Percentiles rank a stretch among this genome's conserved stretches.
Conservation (phyloP, 2,113 vertebrate genomes). For the Phyllopteryx taeniolatus region DNA sequence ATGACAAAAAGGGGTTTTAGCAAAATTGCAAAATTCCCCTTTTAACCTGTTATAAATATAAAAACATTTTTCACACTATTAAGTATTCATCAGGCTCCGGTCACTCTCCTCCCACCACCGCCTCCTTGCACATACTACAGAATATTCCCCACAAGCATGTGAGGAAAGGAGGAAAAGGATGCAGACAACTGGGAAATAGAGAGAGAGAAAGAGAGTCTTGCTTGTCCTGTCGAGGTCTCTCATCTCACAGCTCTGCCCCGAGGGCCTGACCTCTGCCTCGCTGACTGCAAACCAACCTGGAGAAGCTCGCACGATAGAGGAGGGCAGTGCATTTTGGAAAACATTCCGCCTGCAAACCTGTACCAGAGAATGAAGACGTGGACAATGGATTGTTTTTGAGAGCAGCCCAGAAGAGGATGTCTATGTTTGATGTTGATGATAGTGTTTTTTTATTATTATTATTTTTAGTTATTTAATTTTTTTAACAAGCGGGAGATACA, state of each 20-base stretch:
- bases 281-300: slow-evolving; percentile 70
- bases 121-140: slow-evolving; percentile 1
- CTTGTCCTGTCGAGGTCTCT: slow-evolving; percentile 43
- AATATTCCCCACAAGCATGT: slow-evolving; percentile 1
- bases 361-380: slow-evolving; percentile 33
- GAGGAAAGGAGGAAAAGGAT: slow-evolving; percentile 17
- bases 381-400: slow-evolving; percentile 22
- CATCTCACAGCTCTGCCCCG: slow-evolving; percentile 45
- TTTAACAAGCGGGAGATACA: slow-evolving; percentile 29
- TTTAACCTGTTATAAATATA: neutral
- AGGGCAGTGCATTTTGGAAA: slow-evolving; percentile 24
- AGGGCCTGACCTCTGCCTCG: slow-evolving; percentile 45
- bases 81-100: neutral
- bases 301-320: slow-evolving; percentile 76
- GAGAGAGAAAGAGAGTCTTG: slow-evolving; percentile 26
- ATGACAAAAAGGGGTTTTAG: too few species aligned
- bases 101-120: slow-evolving; percentile 1
- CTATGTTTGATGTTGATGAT: slow-evolving; percentile 54
- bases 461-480: slow-evolving; percentile 4
- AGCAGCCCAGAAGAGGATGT: slow-evolving; percentile 37
- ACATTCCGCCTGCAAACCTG: slow-evolving; percentile 12
- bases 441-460: slow-evolving; percentile 20
- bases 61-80: neutral
- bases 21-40: neutral
- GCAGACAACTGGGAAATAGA: slow-evolving; percentile 30